Conservation (phyloP, 2,797 vertebrate species). For the Macropus fuliginosus region DNA sequence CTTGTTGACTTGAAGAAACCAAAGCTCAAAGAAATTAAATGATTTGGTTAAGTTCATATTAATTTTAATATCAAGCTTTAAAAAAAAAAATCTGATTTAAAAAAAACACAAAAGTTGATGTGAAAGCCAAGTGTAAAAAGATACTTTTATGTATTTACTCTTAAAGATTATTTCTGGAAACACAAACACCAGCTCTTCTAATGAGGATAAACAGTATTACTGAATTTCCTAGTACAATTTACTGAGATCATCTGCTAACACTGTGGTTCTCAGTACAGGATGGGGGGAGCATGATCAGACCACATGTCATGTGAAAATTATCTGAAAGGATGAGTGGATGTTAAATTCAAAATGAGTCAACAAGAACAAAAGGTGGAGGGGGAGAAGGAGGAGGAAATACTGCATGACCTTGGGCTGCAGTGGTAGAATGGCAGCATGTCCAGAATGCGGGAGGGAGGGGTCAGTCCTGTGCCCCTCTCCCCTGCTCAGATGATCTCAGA, state of each 20-base stretch:
- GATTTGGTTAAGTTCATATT: background rate
- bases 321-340: too few relatives aligned
- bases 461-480: background rate
- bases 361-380: too few relatives aligned
- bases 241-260: background rate
- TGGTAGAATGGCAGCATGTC: background rate
- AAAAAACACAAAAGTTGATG: background rate
- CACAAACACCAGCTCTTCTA: background rate
- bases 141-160: background rate
- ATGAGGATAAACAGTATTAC: background rate
- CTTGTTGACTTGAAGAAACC: background rate
- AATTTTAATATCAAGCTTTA: background rate
- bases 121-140: background rate
- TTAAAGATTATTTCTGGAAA: background rate
- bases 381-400: too few relatives aligned
- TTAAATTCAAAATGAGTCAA: too few relatives aligned
- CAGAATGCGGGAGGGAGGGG: background rate
- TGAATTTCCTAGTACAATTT: background rate
- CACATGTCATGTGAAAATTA: background rate
- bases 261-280: background rate
- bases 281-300: background rate
- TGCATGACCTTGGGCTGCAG: too few relatives aligned
- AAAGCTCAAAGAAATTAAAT: background rate
- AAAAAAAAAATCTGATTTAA: too few relatives aligned
- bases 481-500: background rate